phyloP scores from a whole-genome alignment of 2,888 invertebrate species.

The Rhogogaster chlorosoma region DNA sequence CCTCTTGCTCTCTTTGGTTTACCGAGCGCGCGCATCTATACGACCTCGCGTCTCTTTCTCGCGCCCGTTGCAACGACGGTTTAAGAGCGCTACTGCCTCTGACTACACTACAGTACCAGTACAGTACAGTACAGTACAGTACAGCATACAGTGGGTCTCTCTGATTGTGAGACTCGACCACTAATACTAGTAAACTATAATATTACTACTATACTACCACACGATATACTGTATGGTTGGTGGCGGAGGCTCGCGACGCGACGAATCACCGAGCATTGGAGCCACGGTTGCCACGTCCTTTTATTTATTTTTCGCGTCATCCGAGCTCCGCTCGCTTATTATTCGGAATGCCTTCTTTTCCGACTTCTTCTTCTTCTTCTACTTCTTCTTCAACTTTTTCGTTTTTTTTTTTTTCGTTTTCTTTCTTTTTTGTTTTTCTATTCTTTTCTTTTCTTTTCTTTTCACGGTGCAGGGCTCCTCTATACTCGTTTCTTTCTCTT shows the following conservation, averaged over 20 bases:
- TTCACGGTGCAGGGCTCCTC: conserved; percentile 14
- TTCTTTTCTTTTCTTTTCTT: conserved; percentile 57
- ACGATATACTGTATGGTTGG: conserved; percentile 5
- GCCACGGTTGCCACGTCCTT: conserved; percentile 53
- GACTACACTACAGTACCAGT: background rate
- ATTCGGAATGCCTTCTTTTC: conserved; percentile 52
- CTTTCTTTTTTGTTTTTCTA: conserved; percentile 46
- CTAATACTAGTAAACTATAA: background rate
- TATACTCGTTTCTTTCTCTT: conserved; percentile 16
- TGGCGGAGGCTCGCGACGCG: conserved; percentile 43
- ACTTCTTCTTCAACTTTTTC: conserved; percentile 25
- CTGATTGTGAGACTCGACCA: conserved; percentile 30
- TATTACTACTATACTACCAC: conserved; percentile 35
- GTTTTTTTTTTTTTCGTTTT: conserved; percentile 1
- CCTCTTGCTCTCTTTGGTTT: conserved; percentile 35
- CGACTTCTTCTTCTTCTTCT: conserved; percentile 35
- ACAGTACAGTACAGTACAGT: background rate
- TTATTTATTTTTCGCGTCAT: conserved; percentile 54
- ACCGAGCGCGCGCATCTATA: conserved; percentile 38
- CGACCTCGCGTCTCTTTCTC: conserved; percentile 27
- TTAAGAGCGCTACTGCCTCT: conserved; percentile 25
- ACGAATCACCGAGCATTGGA: conserved; percentile 51
- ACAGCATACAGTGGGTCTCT: background rate
- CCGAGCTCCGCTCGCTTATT: conserved; percentile 45
- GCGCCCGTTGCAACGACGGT: conserved; percentile 10